phyloP scores from a whole-genome alignment of 2,888 invertebrate genomes.

The Phengaris alcon region DNA sequence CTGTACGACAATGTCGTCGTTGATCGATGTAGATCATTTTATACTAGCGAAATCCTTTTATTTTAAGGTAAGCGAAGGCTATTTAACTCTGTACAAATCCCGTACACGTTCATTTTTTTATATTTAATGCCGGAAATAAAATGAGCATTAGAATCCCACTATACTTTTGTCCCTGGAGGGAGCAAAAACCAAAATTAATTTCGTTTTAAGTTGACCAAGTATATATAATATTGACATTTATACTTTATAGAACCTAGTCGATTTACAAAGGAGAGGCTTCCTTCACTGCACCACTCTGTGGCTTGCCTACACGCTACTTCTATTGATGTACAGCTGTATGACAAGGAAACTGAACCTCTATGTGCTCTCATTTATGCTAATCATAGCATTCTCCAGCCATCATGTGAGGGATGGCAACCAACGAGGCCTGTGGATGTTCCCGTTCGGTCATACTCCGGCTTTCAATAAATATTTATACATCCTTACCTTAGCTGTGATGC shows the following conservation, averaged over 20 bases:
- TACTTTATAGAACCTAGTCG: slow-evolving; percentile 53
- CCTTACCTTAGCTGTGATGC: slow-evolving; percentile 48
- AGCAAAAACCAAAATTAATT: no score
- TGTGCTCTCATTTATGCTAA: slow-evolving; percentile 54
- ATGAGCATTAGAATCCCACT: neutral
- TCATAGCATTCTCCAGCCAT: slow-evolving; percentile 59
- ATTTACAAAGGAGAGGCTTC: slow-evolving; percentile 55
- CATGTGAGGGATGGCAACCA: slow-evolving; percentile 63
- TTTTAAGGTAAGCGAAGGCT: slow-evolving; percentile 53
- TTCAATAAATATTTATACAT: slow-evolving; percentile 54
- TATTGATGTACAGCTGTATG: slow-evolving; percentile 52
- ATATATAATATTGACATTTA: neutral
- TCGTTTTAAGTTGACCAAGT: neutral
- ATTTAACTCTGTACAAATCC: neutral
- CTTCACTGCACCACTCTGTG: slow-evolving; percentile 66
- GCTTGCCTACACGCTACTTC: slow-evolving; percentile 45
- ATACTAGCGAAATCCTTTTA: slow-evolving; percentile 62
- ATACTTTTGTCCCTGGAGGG: no score
- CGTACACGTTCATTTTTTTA: neutral
- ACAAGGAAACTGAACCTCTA: slow-evolving; percentile 52
- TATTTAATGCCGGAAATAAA: no score
- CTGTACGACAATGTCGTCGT: slow-evolving; percentile 57
- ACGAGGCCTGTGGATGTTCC: slow-evolving; percentile 64
- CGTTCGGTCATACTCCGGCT: slow-evolving; percentile 56
- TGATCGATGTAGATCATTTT: slow-evolving; percentile 66